Conservation (phyloP, 2,888 invertebrate species). For the Mongoloraphidia duomilia region DNA sequence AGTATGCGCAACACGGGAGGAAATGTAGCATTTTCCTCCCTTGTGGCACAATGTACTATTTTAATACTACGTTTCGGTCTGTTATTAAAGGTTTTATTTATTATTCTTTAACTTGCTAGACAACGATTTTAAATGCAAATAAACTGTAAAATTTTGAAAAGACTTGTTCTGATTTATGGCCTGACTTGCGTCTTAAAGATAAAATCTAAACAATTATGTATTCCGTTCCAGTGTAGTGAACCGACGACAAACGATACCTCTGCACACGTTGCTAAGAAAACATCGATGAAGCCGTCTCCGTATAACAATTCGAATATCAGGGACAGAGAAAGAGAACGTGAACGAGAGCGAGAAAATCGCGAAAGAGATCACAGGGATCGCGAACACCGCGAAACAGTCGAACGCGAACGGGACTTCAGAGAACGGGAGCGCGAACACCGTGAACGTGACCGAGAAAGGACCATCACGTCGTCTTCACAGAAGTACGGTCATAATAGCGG, state of each 20-base stretch:
- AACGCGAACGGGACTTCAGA: slow-evolving; percentile 24
- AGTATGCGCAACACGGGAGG: no score
- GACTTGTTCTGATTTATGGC: no score
- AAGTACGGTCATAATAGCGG: slow-evolving; percentile 36
- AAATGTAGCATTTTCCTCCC: no score
- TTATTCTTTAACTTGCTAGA: no score
- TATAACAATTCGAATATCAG: slow-evolving; percentile 26
- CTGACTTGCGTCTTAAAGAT: no score
- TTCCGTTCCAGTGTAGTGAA: slow-evolving; percentile 24
- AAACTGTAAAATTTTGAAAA: no score
- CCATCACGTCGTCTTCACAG: slow-evolving; percentile 22
- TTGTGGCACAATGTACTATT: no score
- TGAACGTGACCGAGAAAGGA: slow-evolving; percentile 20
- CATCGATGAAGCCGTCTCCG: slow-evolving; percentile 26
- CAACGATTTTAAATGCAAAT: no score
- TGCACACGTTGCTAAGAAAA: slow-evolving; percentile 35
- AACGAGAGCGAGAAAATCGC: slow-evolving; percentile 24
- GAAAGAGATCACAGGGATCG: slow-evolving; percentile 22
- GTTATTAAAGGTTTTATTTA: no score
- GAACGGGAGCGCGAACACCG: slow-evolving; percentile 27
- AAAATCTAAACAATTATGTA: no score
- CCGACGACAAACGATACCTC: slow-evolving; percentile 35
- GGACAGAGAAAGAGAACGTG: slow-evolving; percentile 23
- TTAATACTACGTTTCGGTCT: neutral
- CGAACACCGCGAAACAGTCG: slow-evolving; percentile 24